phyloP scores from a whole-genome alignment of 2,888 invertebrate genomes.

The Macrophya alboannulata region DNA sequence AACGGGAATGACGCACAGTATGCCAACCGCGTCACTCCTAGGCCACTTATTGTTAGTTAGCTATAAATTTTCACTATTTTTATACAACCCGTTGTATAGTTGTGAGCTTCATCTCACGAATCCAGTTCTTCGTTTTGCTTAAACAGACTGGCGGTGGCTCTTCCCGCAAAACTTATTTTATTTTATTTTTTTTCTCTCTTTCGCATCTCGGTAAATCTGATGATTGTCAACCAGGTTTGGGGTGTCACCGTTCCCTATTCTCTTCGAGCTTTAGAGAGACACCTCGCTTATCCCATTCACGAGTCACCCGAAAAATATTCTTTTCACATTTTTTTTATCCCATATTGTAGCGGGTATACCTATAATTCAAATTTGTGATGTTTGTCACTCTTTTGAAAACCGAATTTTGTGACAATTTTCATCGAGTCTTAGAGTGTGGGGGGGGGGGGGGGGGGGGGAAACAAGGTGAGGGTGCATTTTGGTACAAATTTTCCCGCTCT shows the following conservation, averaged over 20 bases:
- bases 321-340: background rate
- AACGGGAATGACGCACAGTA: background rate
- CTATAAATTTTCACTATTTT: constrained; percentile 24
- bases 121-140: background rate
- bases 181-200: background rate
- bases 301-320: background rate
- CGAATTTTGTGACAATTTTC: no score
- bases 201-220: background rate
- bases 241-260: background rate
- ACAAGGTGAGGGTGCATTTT: no score
- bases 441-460: no score
- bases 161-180: no score
- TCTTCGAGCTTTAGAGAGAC: background rate
- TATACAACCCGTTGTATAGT: background rate
- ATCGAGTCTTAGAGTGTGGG: no score
- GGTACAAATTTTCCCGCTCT: no score
- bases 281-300: background rate
- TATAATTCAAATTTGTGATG: no score
- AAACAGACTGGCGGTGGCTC: background rate
- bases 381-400: no score
- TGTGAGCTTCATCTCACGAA: background rate
- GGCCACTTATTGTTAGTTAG: constrained; percentile 14
- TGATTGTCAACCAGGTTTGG: background rate
- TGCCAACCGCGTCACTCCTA: background rate
- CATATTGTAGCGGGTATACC: no score